phyloP scores from a whole-genome alignment of 2,113 vertebrate genomes.

The Psittacus erithacus region DNA sequence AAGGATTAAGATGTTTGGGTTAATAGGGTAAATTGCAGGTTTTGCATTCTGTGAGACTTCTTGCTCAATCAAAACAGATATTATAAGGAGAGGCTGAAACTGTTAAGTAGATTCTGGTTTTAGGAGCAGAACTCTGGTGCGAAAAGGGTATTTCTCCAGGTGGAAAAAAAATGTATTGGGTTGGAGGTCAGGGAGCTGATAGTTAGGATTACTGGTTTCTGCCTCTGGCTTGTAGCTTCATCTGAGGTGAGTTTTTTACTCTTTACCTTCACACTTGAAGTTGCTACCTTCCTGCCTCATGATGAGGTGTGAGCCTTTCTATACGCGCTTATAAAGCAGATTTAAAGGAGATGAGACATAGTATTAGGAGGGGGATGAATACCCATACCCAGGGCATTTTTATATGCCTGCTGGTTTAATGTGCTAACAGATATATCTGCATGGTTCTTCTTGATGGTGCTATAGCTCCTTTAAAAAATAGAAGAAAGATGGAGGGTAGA shows the following conservation, averaged over 20 bases:
- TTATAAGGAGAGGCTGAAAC: neutral
- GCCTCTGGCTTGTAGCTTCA: neutral
- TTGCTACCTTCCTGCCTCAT: neutral
- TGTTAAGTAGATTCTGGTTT: neutral
- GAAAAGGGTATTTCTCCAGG: neutral
- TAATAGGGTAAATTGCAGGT: slow-evolving; percentile 23
- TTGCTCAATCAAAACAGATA: neutral
- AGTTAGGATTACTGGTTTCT: neutral
- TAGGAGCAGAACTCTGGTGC: neutral
- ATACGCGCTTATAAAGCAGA: neutral
- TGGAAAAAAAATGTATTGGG: neutral
- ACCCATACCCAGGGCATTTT: neutral
- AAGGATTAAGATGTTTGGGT: neutral
- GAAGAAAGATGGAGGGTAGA: neutral
- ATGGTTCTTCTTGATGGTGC: neutral
- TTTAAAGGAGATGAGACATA: neutral
- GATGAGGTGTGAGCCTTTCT: neutral
- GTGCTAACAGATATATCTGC: neutral
- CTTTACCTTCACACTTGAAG: neutral
- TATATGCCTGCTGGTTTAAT: neutral
- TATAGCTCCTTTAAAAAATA: neutral
- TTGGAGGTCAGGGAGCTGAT: neutral
- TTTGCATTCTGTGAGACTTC: neutral
- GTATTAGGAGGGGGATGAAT: neutral
- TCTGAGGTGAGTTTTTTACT: neutral